A percentile compares a stretch with the other conserved stretches of the same genome.
Conservation (phyloP, 2,113 vertebrate species). For the Ochotona curzoniae region DNA sequence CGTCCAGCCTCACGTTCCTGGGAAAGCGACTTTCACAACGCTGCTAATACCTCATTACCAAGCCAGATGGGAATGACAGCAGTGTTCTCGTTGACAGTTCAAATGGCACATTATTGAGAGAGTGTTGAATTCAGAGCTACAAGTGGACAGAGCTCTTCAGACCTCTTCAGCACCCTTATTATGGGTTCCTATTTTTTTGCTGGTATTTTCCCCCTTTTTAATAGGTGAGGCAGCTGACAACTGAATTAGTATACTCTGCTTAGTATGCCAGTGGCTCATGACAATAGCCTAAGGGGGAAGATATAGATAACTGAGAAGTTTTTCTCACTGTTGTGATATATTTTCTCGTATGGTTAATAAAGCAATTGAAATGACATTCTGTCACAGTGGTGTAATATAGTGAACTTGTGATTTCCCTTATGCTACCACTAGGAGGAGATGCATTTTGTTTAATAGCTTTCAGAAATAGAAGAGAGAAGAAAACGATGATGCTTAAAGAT, state of each 20-base stretch:
- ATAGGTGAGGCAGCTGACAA: conserved; percentile 97
- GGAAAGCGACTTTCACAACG: conserved; percentile 67
- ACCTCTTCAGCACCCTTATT: conserved; percentile 82
- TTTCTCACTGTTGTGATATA: conserved; percentile 92
- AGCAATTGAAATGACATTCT: conserved; percentile 99
- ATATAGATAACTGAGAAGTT: conserved; percentile 95
- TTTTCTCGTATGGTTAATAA: conserved; percentile 95
- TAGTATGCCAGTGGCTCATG: conserved; percentile 95
- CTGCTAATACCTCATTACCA: conserved; percentile 78
- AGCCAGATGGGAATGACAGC: conserved; percentile 30
- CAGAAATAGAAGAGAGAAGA: background rate
- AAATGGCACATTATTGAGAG: conserved; percentile 75
- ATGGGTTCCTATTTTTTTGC: conserved; percentile 83
- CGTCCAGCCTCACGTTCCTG: conserved; percentile 74
- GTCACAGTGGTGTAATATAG: conserved; percentile 86
- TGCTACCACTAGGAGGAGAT: conserved; percentile 87
- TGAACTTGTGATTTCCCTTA: conserved; percentile 80
- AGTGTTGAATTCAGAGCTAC: conserved; percentile 81
- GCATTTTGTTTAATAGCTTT: conserved; percentile 55
- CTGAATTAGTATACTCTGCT: conserved; percentile 96
- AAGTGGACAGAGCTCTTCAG: conserved; percentile 84
- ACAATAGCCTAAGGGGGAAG: conserved; percentile 99
- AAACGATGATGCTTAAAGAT: background rate
- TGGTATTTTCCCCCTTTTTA: conserved; percentile 87
- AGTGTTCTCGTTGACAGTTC: conserved; percentile 75